Percentiles rank a stretch among this genome's conserved stretches.
Conservation (phyloP, 2,888 invertebrate species). For the Falcaria lacertinaria region DNA sequence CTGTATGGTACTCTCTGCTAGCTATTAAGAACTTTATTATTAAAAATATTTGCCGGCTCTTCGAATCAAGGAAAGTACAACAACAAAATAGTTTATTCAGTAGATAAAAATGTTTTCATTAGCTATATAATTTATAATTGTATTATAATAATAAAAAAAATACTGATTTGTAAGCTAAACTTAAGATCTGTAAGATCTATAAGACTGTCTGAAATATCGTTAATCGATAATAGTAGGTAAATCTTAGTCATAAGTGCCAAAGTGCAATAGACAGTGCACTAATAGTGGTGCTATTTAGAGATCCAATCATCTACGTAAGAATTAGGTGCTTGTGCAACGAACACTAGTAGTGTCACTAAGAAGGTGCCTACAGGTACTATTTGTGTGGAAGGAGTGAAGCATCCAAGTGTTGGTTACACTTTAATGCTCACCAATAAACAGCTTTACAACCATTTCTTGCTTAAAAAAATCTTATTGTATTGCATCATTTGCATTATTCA, state of each 20-base stretch:
- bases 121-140: no score
- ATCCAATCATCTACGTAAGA: constrained; percentile 14
- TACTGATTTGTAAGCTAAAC: no score
- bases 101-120: no score
- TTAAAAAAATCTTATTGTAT: constrained; percentile 17
- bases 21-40: constrained; percentile 44
- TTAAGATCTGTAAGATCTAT: no score
- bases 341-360: constrained; percentile 43
- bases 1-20: constrained; percentile 37
- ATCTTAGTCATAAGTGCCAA: constrained; percentile 11
- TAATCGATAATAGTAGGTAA: no score
- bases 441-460: constrained; percentile 34
- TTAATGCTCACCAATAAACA: constrained; percentile 29
- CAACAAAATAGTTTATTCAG: no score
- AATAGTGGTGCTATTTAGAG: constrained; percentile 41
- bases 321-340: constrained; percentile 52
- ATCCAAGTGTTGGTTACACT: constrained; percentile 25
- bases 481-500: constrained; percentile 28
- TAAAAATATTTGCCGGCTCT: constrained; percentile 28
- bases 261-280: constrained; percentile 45
- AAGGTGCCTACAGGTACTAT: constrained; percentile 27
- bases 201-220: no score
- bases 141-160: no score
- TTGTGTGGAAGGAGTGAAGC: constrained; percentile 9
- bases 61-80: constrained; percentile 9